Evolutionary conservation across 1,140 invertebrate genomes (phyloP), one percentile per base, ranked within the genome.

Genomic region (Papilio dardanus): DNA sequence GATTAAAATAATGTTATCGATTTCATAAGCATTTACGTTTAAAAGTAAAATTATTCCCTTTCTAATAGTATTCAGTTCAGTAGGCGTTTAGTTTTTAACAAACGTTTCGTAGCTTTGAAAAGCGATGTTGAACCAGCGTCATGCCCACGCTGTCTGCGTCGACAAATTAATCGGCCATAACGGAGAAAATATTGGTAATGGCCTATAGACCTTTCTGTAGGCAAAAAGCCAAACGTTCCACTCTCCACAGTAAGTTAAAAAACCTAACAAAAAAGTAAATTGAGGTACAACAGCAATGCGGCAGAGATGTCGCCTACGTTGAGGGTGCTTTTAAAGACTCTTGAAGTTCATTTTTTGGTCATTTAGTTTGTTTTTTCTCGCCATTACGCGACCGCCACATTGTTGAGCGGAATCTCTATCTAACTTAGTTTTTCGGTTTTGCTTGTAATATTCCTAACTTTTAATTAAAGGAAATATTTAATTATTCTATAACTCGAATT

Each of bases 121-220:
- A 77, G 78, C 69, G 76, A 58, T 65, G 65, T 67, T 77, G 73
- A 80, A 79, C 76, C 77, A 67, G 75, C 66, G 71, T 73, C 42
- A 73, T 58, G 71, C 46, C 24, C 68, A 42, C 40, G 19, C 77
- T 81, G 78, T 77, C 80, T 77, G 74, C 82, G 82, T 80, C 80
- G 79, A 84, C 83, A 82, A 85, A 87, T 85, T 84, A 85, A 87
- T 87, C 79, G 85, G 77, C 85, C 77, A 85, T 87, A 87, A 85
- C 82, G 69, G 76, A 79, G 71, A 75, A 87, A 85, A 83, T 85
- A 85, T 84, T 73, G 82, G 77, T 77, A 80, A 81, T 76, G 73
- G 77, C 73, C 66, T 58, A 79, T 50, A 76, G 37, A 66, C 78
- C 67, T 76, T 78, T 76, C 77, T 82, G 79, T 74, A 83, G 76